Percentiles rank a stretch among this genome's conserved stretches.
phyloP scores from a whole-genome alignment of 2,797 vertebrate species.

The Limosa lapponica region DNA sequence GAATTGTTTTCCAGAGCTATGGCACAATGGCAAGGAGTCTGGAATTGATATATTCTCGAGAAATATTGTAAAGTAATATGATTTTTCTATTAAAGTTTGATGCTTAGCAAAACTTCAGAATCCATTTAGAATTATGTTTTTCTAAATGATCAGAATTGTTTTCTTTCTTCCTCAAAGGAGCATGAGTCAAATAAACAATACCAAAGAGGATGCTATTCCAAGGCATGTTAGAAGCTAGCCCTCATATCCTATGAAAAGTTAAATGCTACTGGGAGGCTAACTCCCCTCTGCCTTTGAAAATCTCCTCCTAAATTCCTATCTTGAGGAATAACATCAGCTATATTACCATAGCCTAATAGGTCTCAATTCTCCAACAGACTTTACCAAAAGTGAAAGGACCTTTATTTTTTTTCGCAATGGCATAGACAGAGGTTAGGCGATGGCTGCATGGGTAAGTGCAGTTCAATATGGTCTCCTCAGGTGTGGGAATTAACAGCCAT shows the following conservation, averaged over 20 bases:
- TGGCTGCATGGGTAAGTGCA: background rate
- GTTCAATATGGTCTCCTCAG: background rate
- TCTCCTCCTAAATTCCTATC: background rate
- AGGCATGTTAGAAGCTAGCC: background rate
- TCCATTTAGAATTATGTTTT: background rate
- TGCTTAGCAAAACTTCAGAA: background rate
- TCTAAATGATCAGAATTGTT: slow-evolving; percentile 16
- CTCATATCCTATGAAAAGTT: background rate
- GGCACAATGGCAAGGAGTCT: background rate
- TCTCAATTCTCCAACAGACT: background rate
- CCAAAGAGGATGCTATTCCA: background rate
- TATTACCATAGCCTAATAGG: background rate
- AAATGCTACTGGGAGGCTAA: background rate
- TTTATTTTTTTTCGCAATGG: background rate
- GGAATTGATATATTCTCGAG: background rate
- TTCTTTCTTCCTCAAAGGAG: background rate
- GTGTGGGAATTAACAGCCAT: background rate
- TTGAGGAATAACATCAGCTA: background rate
- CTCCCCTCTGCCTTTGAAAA: background rate
- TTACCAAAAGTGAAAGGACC: background rate
- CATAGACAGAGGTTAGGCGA: rapidly evolving
- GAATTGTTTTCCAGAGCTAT: slow-evolving; percentile 10
- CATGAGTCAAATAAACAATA: background rate
- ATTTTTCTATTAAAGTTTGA: background rate
- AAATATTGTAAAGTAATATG: background rate